Evolutionary conservation across 37 sponge, comb jelly and placozoan genomes (phyloP), one percentile per base, ranked within the genome.

Genomic region (Ianthella basta): DNA sequence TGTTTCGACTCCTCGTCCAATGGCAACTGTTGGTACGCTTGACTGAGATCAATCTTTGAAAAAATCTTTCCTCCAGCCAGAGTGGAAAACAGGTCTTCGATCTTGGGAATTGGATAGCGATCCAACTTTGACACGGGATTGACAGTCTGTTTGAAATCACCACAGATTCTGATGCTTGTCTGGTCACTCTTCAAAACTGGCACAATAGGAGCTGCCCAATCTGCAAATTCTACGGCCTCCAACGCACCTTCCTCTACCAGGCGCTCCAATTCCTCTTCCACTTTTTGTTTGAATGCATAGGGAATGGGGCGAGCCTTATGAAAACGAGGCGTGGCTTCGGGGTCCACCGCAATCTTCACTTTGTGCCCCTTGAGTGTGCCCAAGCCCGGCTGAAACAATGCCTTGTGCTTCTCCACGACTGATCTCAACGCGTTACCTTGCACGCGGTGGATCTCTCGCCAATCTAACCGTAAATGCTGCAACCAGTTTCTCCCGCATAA

Each of bases 201-300:
- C 13, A 86, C 87, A 30, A 86, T 78, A n/a, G 81, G 87, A 1
- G 81, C 60, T 33, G 80, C 87, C 87, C 87, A 86, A 4, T 61
- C 69, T 16, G 59, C 55, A 18, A 33, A 24, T 64, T 86, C 79
- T 5, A 86, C 82, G 15, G 63, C 39, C 34, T 55, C 69, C 15
- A 80, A 27, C 29, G 80, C 63, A 30, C 87, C 81, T 27, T 53
- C 30, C 15, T 33, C 41, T 73, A 18, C 72, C 61, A 74, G 30
- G 24, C 61, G 19, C 19, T 72, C 56, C 24, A 69, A 27, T 54
- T 53, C 78, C 32, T 44, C 8, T 27, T 56, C 78, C 60, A 85
- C 38, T 37, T 37, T 16, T 29, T 74, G 60, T 44, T 57, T 72
- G 30, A 74, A 8, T 12, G 85, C 75, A 69, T 74, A 85, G 55